Conservation (phyloP, 2,797 vertebrate species). For the Luscinia megarhynchos region DNA sequence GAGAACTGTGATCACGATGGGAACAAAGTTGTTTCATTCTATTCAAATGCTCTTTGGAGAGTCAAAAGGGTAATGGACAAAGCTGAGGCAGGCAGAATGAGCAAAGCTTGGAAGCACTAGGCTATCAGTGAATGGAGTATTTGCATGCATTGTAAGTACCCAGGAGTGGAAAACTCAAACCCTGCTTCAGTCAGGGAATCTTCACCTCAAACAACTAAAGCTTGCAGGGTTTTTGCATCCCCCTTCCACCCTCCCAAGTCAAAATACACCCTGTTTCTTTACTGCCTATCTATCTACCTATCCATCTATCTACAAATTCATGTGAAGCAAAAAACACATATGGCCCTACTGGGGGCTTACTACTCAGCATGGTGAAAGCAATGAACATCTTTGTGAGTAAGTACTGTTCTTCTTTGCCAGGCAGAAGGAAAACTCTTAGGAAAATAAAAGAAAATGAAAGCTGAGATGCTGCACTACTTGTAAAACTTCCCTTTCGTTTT, state of each 20-base stretch:
- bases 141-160: neutral
- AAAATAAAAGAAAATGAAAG: neutral
- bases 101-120: neutral
- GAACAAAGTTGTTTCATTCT: neutral
- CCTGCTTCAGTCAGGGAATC: neutral
- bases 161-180: neutral
- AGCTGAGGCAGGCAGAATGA: neutral
- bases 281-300: neutral
- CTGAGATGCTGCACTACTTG: neutral
- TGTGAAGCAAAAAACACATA: neutral
- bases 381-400: neutral
- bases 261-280: neutral
- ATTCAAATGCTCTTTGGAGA: neutral
- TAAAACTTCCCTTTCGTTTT: neutral
- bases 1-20: neutral
- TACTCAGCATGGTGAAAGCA: neutral
- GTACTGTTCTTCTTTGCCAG: neutral
- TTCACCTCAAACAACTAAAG: neutral
- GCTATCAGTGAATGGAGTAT: neutral
- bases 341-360: neutral
- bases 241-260: neutral
- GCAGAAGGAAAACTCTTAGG: neutral
- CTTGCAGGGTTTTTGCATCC: neutral
- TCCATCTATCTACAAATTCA: neutral
- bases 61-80: neutral